Base-by-base conservation (phyloP, 2,888 invertebrate species). In the Pomacea canaliculata region DNA sequence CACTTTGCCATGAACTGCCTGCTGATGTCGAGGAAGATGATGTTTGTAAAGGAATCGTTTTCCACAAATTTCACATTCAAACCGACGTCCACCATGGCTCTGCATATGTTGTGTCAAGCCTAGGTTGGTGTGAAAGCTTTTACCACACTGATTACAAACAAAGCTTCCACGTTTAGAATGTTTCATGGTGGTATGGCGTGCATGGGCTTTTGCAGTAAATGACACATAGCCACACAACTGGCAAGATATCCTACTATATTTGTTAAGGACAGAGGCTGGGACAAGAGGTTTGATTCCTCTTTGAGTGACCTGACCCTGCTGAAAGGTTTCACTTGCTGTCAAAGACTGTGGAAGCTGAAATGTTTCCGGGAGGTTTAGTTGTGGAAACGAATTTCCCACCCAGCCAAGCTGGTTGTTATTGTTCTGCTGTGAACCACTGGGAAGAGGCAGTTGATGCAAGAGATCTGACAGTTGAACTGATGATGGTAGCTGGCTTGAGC, bases 21-120 rank as follows among this genome's bases (percentile, higher is more conserved):
- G 66, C 76, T 78, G 75, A 67, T 80, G 80, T 16, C 80, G 67
- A n/a, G 78, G 78, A 51, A 80, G 69, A 63, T 80, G 80, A 73
- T 80, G 80, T 37, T 80, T 80, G 71, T 80, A 78, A 1, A 78
- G 67, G 68, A 80, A 80, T 60, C 68, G 73, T 66, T 67, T 76
- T 16, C 74, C 78, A 63, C 80, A 80, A 23, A 75, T 66, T 70
- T 74, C 76, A 73, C 80, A 80, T 10, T 27, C 56, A 72, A 66
- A 76, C 71, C 78, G 75, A 19, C 80, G 76, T 37, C 74, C 80
- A 7, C 66, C 71, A 16, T 74, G 74, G 67, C 73, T 73, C 73
- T 80, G 73, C 76, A 80, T 76, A 65, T 80, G 80, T 49, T 76
- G 78, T n/a, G 68, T 68, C 66, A 78, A 67, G 19, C 73, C 76